A percentile compares a stretch with the other conserved stretches of the same genome.
Conservation (phyloP, 2,797 vertebrate species). For the Notoglanidium macrostoma region DNA sequence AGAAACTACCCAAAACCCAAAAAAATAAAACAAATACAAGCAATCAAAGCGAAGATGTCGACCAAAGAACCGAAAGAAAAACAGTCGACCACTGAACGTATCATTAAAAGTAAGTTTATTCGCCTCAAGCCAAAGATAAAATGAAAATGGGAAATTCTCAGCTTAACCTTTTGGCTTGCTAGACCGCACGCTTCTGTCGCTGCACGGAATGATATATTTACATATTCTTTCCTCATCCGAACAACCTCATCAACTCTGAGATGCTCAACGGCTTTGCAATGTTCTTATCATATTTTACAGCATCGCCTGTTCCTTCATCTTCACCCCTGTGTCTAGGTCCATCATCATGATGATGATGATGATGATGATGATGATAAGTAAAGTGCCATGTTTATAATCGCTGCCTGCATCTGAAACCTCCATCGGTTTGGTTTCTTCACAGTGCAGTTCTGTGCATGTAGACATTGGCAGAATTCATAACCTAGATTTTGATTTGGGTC, state of each 20-base stretch:
- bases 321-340: background rate
- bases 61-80: constrained; percentile 77
- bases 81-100: constrained; percentile 80
- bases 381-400: background rate
- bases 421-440: too few species aligned
- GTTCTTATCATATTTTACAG: background rate
- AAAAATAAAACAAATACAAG: background rate
- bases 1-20: background rate
- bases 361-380: too few species aligned
- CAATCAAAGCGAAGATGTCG: constrained; percentile 69
- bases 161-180: background rate
- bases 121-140: background rate
- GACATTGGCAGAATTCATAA: background rate
- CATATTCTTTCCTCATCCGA: background rate
- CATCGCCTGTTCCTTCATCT: background rate
- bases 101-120: constrained; percentile 76
- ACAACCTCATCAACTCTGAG: background rate
- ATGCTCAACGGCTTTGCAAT: background rate
- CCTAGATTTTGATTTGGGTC: background rate
- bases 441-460: background rate
- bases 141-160: background rate
- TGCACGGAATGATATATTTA: background rate
- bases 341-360: background rate
- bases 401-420: background rate
- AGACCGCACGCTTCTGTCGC: background rate